Evolutionary conservation across 2,113 vertebrate genomes (phyloP).

Genomic region (cat (Felis catus)): F.catus_Fca126_mat1.0 CM031416.1:51655001-51655500

Average conservation of each 20-base stretch:
- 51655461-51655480: accelerated
- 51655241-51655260: background rate
- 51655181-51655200: background rate
- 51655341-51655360: background rate
- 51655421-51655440: background rate
- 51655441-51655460: constrained; percentile 25
- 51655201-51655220: background rate
- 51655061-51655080: background rate
- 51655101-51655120: background rate
- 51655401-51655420: background rate
- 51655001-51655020: background rate
- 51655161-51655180: background rate
- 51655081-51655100: background rate
- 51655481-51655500: constrained; percentile 24
- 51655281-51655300: background rate
- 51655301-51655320: background rate
- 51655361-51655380: background rate
- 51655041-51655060: background rate
- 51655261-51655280: background rate
- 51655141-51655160: background rate
- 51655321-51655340: background rate
- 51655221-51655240: background rate
- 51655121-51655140: background rate
- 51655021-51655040: background rate
- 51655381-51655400: accelerated